phyloP scores from a whole-genome alignment of 2,113 vertebrate genomes.

The Trichechus manatus region DNA sequence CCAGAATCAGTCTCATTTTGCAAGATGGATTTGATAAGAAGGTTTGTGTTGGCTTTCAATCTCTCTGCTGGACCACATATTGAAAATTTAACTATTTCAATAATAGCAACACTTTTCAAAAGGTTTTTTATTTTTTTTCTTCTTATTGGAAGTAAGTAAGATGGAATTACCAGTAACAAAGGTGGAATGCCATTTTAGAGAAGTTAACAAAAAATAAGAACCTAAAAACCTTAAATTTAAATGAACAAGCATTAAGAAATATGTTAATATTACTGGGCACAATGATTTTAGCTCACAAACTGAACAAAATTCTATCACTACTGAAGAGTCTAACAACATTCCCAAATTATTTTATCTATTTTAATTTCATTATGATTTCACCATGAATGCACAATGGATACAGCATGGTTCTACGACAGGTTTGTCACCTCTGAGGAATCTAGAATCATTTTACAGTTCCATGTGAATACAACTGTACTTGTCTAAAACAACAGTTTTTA shows the following conservation, averaged over 20 bases:
- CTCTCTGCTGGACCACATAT: not conserved
- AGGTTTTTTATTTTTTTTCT: not conserved
- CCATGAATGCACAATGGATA: not conserved
- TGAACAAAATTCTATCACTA: not conserved
- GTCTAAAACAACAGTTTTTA: constrained; percentile 49
- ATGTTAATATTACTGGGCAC: not conserved
- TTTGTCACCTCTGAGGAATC: not conserved
- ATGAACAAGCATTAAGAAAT: not conserved
- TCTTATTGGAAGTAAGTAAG: not conserved
- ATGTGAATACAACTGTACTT: not conserved
- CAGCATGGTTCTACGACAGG: not conserved
- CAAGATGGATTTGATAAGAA: constrained; percentile 34
- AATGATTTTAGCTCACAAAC: not conserved
- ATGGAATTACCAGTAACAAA: not conserved
- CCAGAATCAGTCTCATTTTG: not conserved
- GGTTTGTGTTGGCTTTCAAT: not conserved
- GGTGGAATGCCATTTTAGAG: not conserved
- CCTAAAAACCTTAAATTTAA: not conserved
- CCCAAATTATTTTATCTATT: not conserved
- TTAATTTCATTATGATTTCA: constrained; percentile 28
- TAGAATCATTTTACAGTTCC: not conserved
- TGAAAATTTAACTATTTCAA: not conserved
- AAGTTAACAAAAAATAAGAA: not conserved
- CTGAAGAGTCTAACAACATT: not conserved
- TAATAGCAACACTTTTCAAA: not conserved